Evolutionary conservation across 2,888 invertebrate genomes (phyloP).

Genomic region (Chromoteleia sp.): DNA sequence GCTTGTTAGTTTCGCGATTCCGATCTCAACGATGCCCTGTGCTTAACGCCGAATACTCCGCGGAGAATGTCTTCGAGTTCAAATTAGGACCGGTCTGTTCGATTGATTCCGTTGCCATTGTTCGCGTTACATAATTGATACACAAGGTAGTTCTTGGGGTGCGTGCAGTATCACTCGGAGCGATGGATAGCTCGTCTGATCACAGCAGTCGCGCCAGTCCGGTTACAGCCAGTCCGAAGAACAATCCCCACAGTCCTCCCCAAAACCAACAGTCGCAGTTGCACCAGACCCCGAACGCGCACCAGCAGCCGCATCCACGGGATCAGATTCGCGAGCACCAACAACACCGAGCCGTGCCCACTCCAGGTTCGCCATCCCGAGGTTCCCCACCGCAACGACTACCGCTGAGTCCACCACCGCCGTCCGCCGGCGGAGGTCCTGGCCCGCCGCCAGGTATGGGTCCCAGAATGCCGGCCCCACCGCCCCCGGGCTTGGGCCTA

Average conservation of each 20-base stretch:
- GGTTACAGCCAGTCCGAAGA: slow-evolving; percentile 82
- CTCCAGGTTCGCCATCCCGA: slow-evolving; percentile 84
- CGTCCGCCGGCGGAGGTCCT: slow-evolving; percentile 85
- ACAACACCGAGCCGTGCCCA: slow-evolving; percentile 85
- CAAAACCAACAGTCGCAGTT: slow-evolving; percentile 77
- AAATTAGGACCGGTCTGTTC: not conserved
- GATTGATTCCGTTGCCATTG: slow-evolving; percentile 2
- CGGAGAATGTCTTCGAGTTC: slow-evolving; percentile 13
- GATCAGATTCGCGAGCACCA: slow-evolving; percentile 80
- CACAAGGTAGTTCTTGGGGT: slow-evolving; percentile 19
- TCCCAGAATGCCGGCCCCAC: slow-evolving; percentile 90
- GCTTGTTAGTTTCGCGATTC: slow-evolving; percentile 13
- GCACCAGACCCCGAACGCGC: slow-evolving; percentile 78
- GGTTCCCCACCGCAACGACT: slow-evolving; percentile 86
- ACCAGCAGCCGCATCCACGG: slow-evolving; percentile 76
- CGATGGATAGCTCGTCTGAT: slow-evolving; percentile 85
- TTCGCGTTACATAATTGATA: slow-evolving; percentile 6
- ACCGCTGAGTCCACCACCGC: slow-evolving; percentile 88
- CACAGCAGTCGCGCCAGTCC: slow-evolving; percentile 84
- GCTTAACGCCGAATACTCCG: not conserved
- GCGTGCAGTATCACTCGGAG: slow-evolving; percentile 74
- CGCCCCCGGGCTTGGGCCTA: slow-evolving; percentile 93
- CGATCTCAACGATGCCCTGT: slow-evolving; percentile 1
- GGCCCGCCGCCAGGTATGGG: slow-evolving; percentile 87
- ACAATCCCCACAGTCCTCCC: slow-evolving; percentile 79